Conservation (phyloP, 2,797 vertebrate genomes). For the Smutsia temminckii region DNA sequence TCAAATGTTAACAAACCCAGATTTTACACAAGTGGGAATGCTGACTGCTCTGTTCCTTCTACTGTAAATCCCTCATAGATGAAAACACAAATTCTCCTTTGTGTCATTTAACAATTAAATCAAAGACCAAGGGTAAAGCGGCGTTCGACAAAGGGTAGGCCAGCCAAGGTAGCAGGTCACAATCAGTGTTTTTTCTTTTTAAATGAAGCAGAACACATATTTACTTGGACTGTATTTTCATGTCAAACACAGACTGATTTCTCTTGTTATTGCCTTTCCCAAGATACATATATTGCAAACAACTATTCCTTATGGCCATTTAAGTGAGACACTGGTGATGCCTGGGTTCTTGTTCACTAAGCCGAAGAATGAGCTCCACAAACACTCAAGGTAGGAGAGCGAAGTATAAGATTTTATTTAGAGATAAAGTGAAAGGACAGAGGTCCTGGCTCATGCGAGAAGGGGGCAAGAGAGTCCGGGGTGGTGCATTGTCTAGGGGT, state of each 20-base stretch:
- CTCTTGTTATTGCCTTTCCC: not conserved
- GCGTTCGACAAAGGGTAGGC: not conserved
- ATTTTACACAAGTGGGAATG: not conserved
- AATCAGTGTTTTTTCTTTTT: not conserved
- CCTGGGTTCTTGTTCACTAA: too few species aligned
- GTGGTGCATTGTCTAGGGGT: too few species aligned
- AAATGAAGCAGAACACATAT: not conserved
- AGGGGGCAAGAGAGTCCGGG: too few species aligned
- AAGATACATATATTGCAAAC: not conserved
- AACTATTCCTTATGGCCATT: not conserved
- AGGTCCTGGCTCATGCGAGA: too few species aligned
- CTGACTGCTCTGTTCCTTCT: not conserved
- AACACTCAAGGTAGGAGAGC: too few species aligned
- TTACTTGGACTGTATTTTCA: slow-evolving; percentile 6
- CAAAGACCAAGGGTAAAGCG: not conserved
- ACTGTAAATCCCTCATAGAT: not conserved
- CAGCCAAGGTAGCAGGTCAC: not conserved
- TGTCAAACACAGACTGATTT: not conserved
- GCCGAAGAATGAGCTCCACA: too few species aligned
- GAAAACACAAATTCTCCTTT: not conserved
- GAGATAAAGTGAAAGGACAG: too few species aligned
- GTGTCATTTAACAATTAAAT: not conserved
- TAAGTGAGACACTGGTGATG: not conserved
- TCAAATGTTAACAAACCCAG: not conserved
- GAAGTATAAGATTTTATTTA: too few species aligned